Percentiles rank a stretch among this genome's conserved stretches.
Conservation (phyloP, 1,140 invertebrate species). For the Cotesia vestalis region DNA sequence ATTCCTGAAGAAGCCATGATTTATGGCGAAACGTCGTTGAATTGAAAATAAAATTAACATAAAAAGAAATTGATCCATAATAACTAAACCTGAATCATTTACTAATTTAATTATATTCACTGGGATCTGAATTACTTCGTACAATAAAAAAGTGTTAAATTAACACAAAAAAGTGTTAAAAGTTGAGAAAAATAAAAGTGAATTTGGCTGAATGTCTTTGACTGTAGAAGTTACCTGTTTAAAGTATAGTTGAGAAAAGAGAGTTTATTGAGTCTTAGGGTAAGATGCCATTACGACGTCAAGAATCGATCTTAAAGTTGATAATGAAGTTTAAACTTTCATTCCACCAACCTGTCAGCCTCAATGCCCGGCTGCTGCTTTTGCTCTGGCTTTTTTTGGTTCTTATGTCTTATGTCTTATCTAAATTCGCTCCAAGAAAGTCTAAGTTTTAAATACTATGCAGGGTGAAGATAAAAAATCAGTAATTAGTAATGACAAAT, state of each 20-base stretch:
- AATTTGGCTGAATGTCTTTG: conserved; percentile 18
- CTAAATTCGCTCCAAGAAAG: not conserved
- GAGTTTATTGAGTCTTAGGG: conserved; percentile 31
- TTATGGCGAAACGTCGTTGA: no score
- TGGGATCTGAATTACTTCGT: no score
- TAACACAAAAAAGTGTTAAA: no score
- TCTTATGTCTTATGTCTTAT: not conserved
- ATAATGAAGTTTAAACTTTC: conserved; percentile 41
- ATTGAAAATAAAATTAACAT: no score
- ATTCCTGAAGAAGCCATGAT: no score
- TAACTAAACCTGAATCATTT: no score
- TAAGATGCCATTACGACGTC: conserved; percentile 36
- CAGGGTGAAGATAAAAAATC: no score
- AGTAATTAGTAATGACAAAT: no score
- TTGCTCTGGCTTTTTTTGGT: conserved; percentile 6
- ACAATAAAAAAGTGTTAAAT: no score
- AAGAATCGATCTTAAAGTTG: conserved; percentile 38
- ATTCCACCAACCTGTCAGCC: conserved; percentile 25
- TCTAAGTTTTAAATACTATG: not conserved
- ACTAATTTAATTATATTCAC: no score
- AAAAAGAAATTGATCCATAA: no score
- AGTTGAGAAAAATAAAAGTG: not conserved
- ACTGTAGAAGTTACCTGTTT: conserved; percentile 18
- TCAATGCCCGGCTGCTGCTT: conserved; percentile 12
- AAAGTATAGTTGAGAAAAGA: conserved; percentile 5